phyloP scores from a whole-genome alignment of 1,140 invertebrate genomes.

The Pissodes strobi region DNA sequence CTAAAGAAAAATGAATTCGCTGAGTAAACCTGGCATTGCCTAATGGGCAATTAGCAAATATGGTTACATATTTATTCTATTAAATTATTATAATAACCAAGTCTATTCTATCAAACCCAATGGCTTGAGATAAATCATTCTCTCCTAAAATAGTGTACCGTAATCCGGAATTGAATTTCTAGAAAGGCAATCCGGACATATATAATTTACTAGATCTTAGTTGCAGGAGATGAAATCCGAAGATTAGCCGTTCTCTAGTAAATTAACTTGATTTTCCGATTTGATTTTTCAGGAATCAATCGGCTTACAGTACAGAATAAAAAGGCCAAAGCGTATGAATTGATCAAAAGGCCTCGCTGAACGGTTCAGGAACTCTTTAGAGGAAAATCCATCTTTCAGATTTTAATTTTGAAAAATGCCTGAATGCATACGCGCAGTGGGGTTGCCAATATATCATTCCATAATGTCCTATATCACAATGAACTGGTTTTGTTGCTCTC shows the following conservation, averaged over 20 bases:
- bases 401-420: constrained; percentile 34
- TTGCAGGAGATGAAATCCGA: too few relatives aligned
- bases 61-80: too few relatives aligned
- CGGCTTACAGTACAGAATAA: constrained; percentile 27
- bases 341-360: constrained; percentile 9
- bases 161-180: too few relatives aligned
- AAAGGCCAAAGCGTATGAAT: constrained; percentile 5
- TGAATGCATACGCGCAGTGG: background rate
- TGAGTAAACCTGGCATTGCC: too few relatives aligned
- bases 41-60: too few relatives aligned
- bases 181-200: too few relatives aligned
- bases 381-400: constrained; percentile 32
- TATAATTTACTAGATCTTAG: too few relatives aligned
- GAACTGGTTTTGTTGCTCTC: background rate
- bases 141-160: too few relatives aligned
- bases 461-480: background rate
- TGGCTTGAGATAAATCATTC: too few relatives aligned
- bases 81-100: too few relatives aligned
- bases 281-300: constrained; percentile 33
- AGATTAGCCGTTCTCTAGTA: constrained; percentile 29
- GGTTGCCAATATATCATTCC: constrained; percentile 5
- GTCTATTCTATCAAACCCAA: too few relatives aligned
- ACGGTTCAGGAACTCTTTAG: constrained; percentile 29
- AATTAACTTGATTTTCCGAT: constrained; percentile 30
- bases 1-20: too few relatives aligned